Evolutionary conservation across 2,888 invertebrate species (phyloP).

Genomic region (Lasioglossum leucozonium): DNA sequence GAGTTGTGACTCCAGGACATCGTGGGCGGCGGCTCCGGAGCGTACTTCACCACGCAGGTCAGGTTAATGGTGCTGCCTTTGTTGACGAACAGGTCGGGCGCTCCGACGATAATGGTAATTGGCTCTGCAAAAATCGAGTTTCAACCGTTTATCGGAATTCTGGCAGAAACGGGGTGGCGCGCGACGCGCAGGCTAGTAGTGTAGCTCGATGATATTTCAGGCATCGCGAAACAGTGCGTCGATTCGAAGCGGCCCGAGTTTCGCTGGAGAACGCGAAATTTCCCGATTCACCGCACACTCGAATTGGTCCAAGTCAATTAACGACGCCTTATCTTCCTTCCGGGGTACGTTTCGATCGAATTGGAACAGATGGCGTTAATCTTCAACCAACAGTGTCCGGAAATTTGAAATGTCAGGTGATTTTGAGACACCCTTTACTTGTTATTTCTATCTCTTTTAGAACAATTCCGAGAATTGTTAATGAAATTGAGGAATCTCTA

Average conservation of each 20-base stretch:
- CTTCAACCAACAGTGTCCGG: no score
- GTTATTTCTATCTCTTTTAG: no score
- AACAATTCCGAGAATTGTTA: no score
- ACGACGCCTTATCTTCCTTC: neutral
- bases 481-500: neutral
- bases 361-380: neutral
- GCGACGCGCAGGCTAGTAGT: neutral
- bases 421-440: no score
- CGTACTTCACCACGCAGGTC: conserved; percentile 93
- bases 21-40: conserved; percentile 93
- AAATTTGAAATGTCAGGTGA: no score
- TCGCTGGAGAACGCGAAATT: neutral
- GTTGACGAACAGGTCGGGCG: conserved; percentile 93
- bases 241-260: neutral
- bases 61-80: conserved; percentile 95
- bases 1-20: conserved; percentile 94
- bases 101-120: conserved; percentile 92
- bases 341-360: neutral
- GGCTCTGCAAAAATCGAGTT: conserved; percentile 87
- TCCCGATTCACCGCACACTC: neutral
- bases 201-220: neutral
- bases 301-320: neutral
- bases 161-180: neutral
- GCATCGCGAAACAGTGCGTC: neutral
- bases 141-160: neutral